phyloP scores from a whole-genome alignment of 1,140 invertebrate species.

The Drosophila setifemur region DNA sequence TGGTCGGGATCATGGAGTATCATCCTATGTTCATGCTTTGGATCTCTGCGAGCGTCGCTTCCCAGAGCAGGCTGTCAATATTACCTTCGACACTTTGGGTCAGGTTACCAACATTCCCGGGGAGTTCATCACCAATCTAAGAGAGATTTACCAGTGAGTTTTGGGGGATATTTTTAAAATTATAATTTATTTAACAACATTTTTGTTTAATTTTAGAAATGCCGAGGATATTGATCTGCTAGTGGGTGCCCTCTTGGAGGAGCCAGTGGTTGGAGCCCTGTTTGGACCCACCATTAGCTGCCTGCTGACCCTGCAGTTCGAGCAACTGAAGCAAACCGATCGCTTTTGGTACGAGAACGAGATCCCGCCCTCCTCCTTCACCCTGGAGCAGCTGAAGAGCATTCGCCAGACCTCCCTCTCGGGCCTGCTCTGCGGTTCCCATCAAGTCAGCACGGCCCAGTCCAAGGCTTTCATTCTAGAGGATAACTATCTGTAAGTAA shows the following conservation, averaged over 20 bases:
- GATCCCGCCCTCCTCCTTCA: constrained; percentile 93
- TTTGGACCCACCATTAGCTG: constrained; percentile 95
- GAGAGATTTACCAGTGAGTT: constrained; percentile 77
- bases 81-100: constrained; percentile 64
- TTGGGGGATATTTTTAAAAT: not conserved
- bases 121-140: constrained; percentile 73
- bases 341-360: constrained; percentile 98
- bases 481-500: constrained; percentile 91
- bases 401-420: constrained; percentile 84
- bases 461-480: constrained; percentile 94
- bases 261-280: constrained; percentile 89
- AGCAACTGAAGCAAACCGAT: constrained; percentile 90
- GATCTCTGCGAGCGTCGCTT: constrained; percentile 85
- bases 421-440: constrained; percentile 72
- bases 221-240: constrained; percentile 94
- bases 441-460: constrained; percentile 86
- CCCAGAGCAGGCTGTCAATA: constrained; percentile 78
- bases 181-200: not conserved
- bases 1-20: constrained; percentile 95
- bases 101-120: constrained; percentile 67
- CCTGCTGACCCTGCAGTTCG: constrained; percentile 91
- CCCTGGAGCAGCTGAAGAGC: constrained; percentile 89
- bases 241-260: constrained; percentile 92
- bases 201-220: constrained; percentile 82
- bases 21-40: constrained; percentile 88